Percentiles rank a stretch among this genome's conserved stretches.
These are phyloP conservation scores for Stichodactyla helianthus DNA, from an alignment of 64 coral and sea anemone species.

Conservation along the genomic window DNA sequence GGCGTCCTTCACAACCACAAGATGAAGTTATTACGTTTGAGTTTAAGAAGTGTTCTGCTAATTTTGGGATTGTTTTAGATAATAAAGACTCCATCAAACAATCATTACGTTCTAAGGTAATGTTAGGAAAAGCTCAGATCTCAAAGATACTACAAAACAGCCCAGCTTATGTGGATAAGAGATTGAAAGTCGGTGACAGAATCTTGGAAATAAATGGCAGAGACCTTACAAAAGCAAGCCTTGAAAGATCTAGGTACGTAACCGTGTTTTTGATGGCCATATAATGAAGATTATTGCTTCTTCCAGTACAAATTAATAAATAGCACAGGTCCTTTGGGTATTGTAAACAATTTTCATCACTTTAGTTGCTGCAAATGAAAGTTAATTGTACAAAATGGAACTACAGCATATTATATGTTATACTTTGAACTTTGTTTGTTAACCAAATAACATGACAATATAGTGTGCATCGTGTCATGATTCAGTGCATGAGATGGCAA, in stretches of 20 bases:
- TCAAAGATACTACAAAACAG: conserved; percentile 29
- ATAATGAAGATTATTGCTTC: background rate
- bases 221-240: conserved; percentile 42
- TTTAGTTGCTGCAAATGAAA: background rate
- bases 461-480: background rate
- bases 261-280: background rate
- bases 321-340: background rate
- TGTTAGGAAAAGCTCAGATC: conserved; percentile 37
- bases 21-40: conserved; percentile 23
- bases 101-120: conserved; percentile 16
- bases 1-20: conserved; percentile 18
- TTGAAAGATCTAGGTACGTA: conserved; percentile 47
- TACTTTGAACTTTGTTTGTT: too few species aligned
- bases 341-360: background rate
- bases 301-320: background rate
- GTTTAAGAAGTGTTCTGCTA: conserved; percentile 47
- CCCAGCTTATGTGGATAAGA: conserved; percentile 30
- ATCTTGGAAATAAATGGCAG: conserved; percentile 60
- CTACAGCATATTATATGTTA: too few species aligned
- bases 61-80: conserved; percentile 53
- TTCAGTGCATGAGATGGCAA: background rate
- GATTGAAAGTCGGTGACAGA: conserved; percentile 45
- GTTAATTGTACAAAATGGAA: background rate
- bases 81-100: conserved; percentile 4
- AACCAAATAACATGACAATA: background rate